A percentile compares a stretch with the other conserved stretches of the same genome.
Conservation (phyloP, 2,888 invertebrate species). For the Lasius fuliginosus region DNA sequence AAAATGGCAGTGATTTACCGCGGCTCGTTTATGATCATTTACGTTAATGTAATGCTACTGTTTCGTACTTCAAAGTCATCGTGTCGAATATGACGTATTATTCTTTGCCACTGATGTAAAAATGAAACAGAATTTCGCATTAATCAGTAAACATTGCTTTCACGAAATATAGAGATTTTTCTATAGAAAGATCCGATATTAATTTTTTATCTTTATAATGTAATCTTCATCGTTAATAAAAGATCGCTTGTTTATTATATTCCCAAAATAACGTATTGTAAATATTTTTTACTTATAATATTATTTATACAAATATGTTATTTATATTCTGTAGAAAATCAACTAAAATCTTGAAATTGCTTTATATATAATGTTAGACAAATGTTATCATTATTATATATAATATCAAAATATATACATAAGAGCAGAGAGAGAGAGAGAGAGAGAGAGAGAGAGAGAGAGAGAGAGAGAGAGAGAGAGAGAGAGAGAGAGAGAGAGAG, state of each 20-base stretch:
- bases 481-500: too few species aligned
- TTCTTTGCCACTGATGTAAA: not conserved
- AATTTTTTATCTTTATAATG: not conserved
- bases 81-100: not conserved
- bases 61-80: not conserved
- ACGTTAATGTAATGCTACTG: constrained; percentile 18
- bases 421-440: not conserved
- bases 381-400: not conserved
- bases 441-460: too few species aligned
- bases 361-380: not conserved
- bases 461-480: too few species aligned
- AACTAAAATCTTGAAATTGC: not conserved
- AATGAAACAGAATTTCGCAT: not conserved
- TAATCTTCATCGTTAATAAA: not conserved
- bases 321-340: not conserved
- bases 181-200: not conserved
- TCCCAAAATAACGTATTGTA: not conserved
- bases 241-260: not conserved
- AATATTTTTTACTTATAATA: not conserved
- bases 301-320: not conserved
- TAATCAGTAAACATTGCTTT: not conserved
- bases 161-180: not conserved
- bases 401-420: not conserved
- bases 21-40: constrained; percentile 26
- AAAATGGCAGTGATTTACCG: constrained; percentile 53